Percentiles rank a stretch among this genome's conserved stretches.
These are phyloP conservation scores for Sipha flava DNA, from an alignment of 1,140 invertebrate species.

Conservation along the genomic window DNA sequence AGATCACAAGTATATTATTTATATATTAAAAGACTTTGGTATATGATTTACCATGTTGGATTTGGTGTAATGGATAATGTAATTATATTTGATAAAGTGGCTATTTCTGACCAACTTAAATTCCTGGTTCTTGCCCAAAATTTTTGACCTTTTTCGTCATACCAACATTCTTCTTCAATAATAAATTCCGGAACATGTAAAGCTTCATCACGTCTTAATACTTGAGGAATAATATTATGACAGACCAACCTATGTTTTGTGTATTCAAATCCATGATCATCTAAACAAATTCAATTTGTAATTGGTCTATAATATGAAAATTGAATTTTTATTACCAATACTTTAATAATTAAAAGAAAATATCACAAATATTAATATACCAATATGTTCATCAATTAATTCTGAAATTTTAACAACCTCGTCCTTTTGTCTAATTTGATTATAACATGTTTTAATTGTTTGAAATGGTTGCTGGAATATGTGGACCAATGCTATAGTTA, in stretches of 20 bases:
- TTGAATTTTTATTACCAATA: no score
- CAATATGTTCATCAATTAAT: conserved; percentile 22
- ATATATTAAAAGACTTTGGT: background rate
- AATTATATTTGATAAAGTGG: conserved; percentile 18
- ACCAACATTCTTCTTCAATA: conserved; percentile 27
- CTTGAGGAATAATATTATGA: conserved; percentile 24
- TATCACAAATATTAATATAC: background rate
- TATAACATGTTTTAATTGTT: conserved; percentile 2
- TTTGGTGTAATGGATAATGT: conserved; percentile 14
- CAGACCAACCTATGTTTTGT: conserved; percentile 22
- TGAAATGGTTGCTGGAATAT: conserved; percentile 25
- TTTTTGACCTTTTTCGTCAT: conserved; percentile 29
- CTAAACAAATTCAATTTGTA: background rate
- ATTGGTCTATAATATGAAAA: no score
- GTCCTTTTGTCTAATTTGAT: conserved; percentile 19
- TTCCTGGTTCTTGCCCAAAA: conserved; percentile 29
- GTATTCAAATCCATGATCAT: conserved; percentile 27
- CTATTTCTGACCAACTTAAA: conserved; percentile 27
- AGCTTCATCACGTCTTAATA: background rate
- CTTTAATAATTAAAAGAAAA: no score
- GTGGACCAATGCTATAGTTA: conserved; percentile 5
- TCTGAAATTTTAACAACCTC: conserved; percentile 26
- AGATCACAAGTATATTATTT: background rate
- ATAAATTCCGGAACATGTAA: conserved; percentile 7
- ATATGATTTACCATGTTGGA: background rate